Percentiles rank a stretch among this genome's conserved stretches.
Conservation (phyloP, 2,797 vertebrate species). For the Dendrocincla tyrannina region DNA sequence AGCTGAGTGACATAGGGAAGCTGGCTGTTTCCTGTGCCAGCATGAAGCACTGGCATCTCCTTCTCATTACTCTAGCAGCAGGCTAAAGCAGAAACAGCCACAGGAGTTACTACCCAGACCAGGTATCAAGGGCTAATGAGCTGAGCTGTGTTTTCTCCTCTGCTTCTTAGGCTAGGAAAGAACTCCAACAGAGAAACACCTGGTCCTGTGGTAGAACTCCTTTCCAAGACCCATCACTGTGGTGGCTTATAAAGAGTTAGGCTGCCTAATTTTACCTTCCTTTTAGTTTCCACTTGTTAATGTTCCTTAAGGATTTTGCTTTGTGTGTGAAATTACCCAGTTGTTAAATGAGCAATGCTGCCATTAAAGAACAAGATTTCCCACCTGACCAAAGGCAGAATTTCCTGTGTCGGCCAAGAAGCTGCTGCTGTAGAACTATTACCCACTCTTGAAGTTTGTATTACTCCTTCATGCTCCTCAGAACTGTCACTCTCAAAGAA, state of each 20-base stretch:
- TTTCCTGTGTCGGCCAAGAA: not conserved
- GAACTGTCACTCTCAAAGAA: not conserved
- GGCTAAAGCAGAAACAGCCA: not conserved
- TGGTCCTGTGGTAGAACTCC: not conserved
- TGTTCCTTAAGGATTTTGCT: not conserved
- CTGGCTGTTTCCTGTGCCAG: not conserved
- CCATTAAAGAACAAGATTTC: not conserved
- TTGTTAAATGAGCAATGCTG: not conserved
- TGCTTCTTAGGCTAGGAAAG: not conserved
- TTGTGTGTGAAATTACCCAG: not conserved
- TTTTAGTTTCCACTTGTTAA: not conserved
- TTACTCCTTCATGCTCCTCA: not conserved
- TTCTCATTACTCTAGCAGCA: not conserved
- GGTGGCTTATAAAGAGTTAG: not conserved
- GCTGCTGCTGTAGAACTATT: not conserved
- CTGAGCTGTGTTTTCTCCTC: not conserved
- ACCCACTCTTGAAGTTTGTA: not conserved
- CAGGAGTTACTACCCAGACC: not conserved
- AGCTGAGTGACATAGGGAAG: not conserved
- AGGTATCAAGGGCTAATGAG: constrained; percentile 2
- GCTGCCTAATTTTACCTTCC: not conserved
- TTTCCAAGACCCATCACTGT: not conserved
- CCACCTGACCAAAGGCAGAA: not conserved
- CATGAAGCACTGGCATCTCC: not conserved
- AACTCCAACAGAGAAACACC: not conserved